phyloP scores from a whole-genome alignment of 2,888 invertebrate genomes.

The Drepanosiphum platanoidis region DNA sequence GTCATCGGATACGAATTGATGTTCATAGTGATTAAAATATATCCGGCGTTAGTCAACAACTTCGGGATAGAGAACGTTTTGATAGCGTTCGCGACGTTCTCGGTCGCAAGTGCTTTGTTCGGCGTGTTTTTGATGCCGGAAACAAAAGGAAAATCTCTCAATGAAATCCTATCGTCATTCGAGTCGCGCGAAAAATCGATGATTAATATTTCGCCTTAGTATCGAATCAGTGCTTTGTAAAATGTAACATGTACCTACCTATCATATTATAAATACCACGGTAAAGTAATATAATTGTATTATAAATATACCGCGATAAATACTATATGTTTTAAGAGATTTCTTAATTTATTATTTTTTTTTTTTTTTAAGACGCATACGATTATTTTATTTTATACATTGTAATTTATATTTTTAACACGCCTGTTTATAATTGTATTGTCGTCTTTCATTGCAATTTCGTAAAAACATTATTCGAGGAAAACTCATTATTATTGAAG shows the following conservation, averaged over 20 bases:
- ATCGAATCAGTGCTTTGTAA: background rate
- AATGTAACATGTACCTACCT: no score
- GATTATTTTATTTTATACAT: background rate
- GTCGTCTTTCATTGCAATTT: background rate
- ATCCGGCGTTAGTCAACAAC: slow-evolving; percentile 35
- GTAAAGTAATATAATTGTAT: no score
- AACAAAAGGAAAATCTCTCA: slow-evolving; percentile 62
- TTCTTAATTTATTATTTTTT: no score
- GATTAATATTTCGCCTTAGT: slow-evolving; percentile 17
- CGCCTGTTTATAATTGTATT: background rate
- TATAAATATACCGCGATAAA: no score
- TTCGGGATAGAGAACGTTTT: slow-evolving; percentile 41
- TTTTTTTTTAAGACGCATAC: no score
- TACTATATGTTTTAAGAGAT: no score
- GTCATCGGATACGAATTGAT: slow-evolving; percentile 29
- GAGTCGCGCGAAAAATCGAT: slow-evolving; percentile 9
- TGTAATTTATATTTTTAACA: background rate
- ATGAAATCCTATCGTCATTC: slow-evolving; percentile 51
- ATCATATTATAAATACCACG: no score
- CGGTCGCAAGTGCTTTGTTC: slow-evolving; percentile 3
- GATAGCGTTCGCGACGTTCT: slow-evolving; percentile 28
- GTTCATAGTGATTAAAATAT: slow-evolving; percentile 56
- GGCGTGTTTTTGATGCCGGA: slow-evolving; percentile 60
- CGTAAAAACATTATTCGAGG: background rate
- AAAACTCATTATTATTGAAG: no score